Conservation (phyloP, 2,113 vertebrate genomes). For the Campylorhamphus procurvoides region DNA sequence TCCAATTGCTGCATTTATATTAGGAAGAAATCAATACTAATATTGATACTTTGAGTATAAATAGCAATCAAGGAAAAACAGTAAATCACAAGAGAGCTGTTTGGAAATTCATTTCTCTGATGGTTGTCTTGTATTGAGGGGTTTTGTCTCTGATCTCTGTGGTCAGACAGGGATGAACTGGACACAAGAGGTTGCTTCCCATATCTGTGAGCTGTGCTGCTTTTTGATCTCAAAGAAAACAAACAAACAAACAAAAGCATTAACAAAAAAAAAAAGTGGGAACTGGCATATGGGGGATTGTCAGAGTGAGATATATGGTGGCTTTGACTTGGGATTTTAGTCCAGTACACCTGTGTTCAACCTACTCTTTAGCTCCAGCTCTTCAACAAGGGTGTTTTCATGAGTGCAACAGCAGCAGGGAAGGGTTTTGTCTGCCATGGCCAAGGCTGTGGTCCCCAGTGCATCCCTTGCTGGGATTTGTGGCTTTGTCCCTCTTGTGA, state of each 20-base stretch:
- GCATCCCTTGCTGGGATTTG: background rate
- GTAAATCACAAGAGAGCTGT: background rate
- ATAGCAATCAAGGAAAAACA: background rate
- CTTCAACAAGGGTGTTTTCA: background rate
- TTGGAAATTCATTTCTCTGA: background rate
- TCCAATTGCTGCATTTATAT: background rate
- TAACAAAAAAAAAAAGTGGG: too few species aligned
- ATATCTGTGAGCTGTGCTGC: background rate
- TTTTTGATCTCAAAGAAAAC: background rate
- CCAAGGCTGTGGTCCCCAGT: accelerated
- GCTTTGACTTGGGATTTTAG: background rate
- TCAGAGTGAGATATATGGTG: background rate
- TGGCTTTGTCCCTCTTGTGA: background rate
- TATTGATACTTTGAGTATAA: background rate
- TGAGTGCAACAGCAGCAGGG: background rate
- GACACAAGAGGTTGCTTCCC: background rate
- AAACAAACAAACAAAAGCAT: background rate
- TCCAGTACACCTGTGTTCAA: background rate
- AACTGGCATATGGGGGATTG: background rate
- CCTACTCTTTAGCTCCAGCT: background rate
- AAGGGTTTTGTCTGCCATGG: background rate
- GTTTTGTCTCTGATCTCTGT: background rate
- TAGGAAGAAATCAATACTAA: background rate
- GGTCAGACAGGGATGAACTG: background rate
- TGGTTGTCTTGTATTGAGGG: background rate